phyloP scores from a whole-genome alignment of 2,797 vertebrate genomes.

The Notolabrus celidotus region DNA sequence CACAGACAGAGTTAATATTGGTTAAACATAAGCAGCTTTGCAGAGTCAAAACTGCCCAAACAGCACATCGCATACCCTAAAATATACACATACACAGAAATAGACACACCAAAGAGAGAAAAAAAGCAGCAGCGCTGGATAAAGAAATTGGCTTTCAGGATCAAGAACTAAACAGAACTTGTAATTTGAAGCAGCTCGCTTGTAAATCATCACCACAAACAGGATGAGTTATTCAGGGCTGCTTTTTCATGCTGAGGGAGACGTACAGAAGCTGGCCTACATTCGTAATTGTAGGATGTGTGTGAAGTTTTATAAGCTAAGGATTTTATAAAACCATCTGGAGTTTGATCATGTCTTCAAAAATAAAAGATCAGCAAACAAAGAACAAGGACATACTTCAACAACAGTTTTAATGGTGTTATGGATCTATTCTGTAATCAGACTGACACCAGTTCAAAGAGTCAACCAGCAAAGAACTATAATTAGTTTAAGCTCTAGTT shows the following conservation, averaged over 20 bases:
- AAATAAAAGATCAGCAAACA: not conserved
- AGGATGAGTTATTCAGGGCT: constrained; percentile 18
- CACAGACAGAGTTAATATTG: constrained; percentile 23
- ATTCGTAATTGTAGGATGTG: not conserved
- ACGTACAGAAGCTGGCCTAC: constrained; percentile 14
- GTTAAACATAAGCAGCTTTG: constrained; percentile 27
- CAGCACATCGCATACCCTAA: constrained; percentile 21
- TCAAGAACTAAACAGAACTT: constrained; percentile 46
- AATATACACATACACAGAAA: constrained; percentile 50
- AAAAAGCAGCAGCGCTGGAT: constrained; percentile 34
- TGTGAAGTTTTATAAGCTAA: constrained; percentile 1
- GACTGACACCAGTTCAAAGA: not conserved
- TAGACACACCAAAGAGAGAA: constrained; percentile 13
- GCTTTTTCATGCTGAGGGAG: constrained; percentile 12
- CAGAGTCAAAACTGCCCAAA: constrained; percentile 6
- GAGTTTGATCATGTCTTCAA: not conserved
- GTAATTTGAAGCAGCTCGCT: constrained; percentile 64
- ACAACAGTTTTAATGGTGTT: not conserved
- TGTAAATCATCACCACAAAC: constrained; percentile 63
- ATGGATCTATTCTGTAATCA: not conserved
- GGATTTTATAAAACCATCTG: not conserved
- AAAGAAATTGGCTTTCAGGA: constrained; percentile 40
- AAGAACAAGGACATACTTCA: not conserved
- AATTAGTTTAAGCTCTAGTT: too few species aligned
- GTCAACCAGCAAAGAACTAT: not conserved